phyloP scores from a whole-genome alignment of 1,140 invertebrate species.

The Cydia pomonella region DNA sequence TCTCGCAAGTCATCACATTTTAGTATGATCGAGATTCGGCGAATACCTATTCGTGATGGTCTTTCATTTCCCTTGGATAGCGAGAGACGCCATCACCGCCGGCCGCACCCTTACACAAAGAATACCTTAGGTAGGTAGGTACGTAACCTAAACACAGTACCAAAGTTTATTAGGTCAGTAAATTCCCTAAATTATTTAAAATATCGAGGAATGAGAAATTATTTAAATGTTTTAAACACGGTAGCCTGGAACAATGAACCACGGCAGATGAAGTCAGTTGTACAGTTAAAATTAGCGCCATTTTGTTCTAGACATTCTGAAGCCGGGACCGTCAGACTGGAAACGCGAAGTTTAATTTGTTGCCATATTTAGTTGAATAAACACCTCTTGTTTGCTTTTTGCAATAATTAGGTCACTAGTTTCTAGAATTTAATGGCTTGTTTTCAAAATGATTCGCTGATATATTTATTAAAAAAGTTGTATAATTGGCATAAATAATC shows the following conservation, averaged over 20 bases:
- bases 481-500: not conserved
- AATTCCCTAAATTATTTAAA: no score
- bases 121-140: not conserved
- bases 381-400: slow-evolving; percentile 6
- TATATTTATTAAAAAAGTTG: not conserved
- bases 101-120: no score
- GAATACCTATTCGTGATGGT: no score
- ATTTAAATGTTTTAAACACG: not conserved
- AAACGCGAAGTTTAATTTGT: not conserved
- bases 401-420: not conserved
- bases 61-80: no score
- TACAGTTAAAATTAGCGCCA: slow-evolving; percentile 27
- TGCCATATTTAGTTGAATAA: slow-evolving; percentile 12
- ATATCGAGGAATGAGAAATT: not conserved
- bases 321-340: not conserved
- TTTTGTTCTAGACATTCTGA: slow-evolving; percentile 1
- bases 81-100: no score
- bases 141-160: not conserved
- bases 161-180: no score
- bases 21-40: no score
- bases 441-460: not conserved
- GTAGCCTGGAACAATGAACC: not conserved
- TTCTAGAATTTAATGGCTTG: not conserved
- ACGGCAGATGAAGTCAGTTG: not conserved
- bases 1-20: no score